These are phyloP conservation scores for Cercopithecus mona DNA, from an alignment of 2,113 vertebrate genomes.

Conservation along the genomic window DNA sequence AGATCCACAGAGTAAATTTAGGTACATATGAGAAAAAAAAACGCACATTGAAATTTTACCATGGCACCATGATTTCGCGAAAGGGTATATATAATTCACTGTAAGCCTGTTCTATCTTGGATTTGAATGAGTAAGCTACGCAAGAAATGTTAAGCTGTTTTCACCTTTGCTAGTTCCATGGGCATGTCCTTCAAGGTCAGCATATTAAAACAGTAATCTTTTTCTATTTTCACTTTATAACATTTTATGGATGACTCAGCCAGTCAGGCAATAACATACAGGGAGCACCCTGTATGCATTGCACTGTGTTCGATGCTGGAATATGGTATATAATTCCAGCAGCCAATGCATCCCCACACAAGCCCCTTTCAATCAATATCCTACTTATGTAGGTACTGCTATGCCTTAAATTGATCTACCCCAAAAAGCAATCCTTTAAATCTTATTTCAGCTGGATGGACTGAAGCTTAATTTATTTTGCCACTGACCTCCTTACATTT, in stretches of 20 bases:
- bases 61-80: neutral
- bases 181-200: neutral
- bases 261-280: neutral
- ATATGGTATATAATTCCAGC: neutral
- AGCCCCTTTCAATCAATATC: slow-evolving; percentile 6
- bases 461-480: slow-evolving; percentile 52
- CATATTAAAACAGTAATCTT: neutral
- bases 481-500: slow-evolving; percentile 50
- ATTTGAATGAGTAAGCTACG: neutral
- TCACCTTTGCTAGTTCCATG: neutral
- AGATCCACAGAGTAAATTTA: neutral
- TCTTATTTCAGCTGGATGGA: slow-evolving; percentile 59
- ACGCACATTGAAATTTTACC: neutral
- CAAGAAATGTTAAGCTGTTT: neutral
- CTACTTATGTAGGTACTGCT: neutral
- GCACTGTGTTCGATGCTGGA: neutral
- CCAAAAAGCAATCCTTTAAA: slow-evolving; percentile 52
- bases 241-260: neutral
- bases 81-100: neutral
- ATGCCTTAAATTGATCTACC: slow-evolving; percentile 42
- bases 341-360: neutral
- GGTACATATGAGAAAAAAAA: neutral
- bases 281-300: neutral
- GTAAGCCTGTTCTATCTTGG: neutral
- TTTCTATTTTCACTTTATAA: neutral